Base-by-base conservation (phyloP, 2,888 invertebrate species). In the Synergus japonicus region DNA sequence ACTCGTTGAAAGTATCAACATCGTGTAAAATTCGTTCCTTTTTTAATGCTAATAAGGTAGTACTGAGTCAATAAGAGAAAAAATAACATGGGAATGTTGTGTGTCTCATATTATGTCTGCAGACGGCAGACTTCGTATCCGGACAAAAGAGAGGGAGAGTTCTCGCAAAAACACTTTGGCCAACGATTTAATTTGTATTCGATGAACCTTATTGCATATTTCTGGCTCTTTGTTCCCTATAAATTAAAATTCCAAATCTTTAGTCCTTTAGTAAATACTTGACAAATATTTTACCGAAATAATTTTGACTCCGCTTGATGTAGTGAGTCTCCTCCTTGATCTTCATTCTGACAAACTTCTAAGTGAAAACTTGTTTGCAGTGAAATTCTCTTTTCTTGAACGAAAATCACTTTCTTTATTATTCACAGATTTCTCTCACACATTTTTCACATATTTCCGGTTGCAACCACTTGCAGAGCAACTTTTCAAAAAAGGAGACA, bases 311-410 rank as follows among this genome's bases (percentile, higher is more conserved):
- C 78, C 88, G 86, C 82, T 89, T 90, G 41, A 88, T 87, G 79
- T 84, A 90, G 44, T 87, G 89, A 83, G 86, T 90, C 78, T 91
- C 91, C 80, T 90, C 90, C 78, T 89, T 89, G 82, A 91, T 90
- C 84, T 86, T 90, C 91, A 91, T 91, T 67, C 84, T 88, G 78
- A 58, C 2, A 41, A 60, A 63, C n/a, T 77, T 18, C 73, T 10
- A n/a, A 29, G 54, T 4, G n/a, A 73, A 54, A 37, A 73, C 15
- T 73, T n/a, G 29, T 49, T 76, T n/a, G 5, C 13, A 15, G 9
- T 54, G 29, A 54, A 46, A 22, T 15, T 46, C 3, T 15, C 46
- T 73, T 73, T 73, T 18, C 54, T 15, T 4, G n/a, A 9, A 29
- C 22, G 46, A 67, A 67, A 67, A 67, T 67, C 44, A 67, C 67